Evolutionary conservation across 92 coral and sea anemone genomes (phyloP).

Genomic region (Zoanthus solanderi): DNA sequence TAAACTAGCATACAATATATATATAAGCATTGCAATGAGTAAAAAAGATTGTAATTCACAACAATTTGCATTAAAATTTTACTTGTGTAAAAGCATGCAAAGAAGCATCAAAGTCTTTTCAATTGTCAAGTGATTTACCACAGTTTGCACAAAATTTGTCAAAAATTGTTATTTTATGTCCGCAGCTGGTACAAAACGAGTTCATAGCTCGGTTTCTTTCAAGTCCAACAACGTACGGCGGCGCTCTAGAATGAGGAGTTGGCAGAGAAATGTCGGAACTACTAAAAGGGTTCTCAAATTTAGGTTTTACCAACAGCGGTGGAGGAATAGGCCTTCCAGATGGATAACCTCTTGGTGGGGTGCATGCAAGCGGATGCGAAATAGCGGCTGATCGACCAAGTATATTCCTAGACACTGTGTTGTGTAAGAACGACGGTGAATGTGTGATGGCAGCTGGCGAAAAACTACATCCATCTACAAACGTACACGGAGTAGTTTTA

Average conservation of each 20-base stretch:
- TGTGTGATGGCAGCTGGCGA: constrained; percentile 61
- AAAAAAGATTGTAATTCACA: background rate
- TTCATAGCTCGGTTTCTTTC: constrained; percentile 64
- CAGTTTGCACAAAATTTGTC: constrained; percentile 95
- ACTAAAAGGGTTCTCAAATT: constrained; percentile 64
- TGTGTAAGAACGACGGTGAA: constrained; percentile 72
- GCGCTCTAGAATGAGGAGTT: constrained; percentile 51
- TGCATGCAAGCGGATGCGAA: constrained; percentile 67
- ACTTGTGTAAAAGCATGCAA: background rate
- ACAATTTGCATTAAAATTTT: background rate
- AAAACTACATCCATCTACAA: constrained; percentile 63
- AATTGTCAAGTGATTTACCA: constrained; percentile 66
- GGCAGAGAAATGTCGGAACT: constrained; percentile 49
- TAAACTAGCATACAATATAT: background rate
- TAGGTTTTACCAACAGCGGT: constrained; percentile 82
- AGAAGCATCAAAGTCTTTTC: background rate
- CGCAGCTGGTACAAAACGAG: constrained; percentile 91
- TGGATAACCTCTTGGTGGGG: constrained; percentile 73
- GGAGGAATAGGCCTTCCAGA: constrained; percentile 80
- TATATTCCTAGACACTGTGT: constrained; percentile 67
- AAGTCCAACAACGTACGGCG: constrained; percentile 52
- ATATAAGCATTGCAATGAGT: background rate
- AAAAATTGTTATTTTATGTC: constrained; percentile 78
- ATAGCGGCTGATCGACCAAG: constrained; percentile 65
- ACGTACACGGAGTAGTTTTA: constrained; percentile 56